phyloP scores from a whole-genome alignment of 2,113 vertebrate species.

The Odocoileus virginianus region DNA sequence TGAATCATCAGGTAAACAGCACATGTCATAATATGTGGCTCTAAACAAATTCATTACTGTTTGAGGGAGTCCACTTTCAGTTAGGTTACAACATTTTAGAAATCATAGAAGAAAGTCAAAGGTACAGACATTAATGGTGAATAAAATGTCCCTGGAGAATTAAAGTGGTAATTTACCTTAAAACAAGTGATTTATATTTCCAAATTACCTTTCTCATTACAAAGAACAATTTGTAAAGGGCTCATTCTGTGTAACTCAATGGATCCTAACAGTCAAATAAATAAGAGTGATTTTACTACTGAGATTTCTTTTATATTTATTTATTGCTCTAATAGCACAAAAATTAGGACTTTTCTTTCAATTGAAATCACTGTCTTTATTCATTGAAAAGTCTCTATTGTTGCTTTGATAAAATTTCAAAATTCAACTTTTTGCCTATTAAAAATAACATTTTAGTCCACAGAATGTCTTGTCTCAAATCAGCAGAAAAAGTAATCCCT shows the following conservation, averaged over 20 bases:
- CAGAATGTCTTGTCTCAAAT: not conserved
- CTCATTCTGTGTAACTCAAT: not conserved
- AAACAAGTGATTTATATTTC: not conserved
- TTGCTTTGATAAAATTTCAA: not conserved
- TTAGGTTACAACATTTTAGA: not conserved
- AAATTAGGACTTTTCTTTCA: not conserved
- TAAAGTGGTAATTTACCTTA: not conserved
- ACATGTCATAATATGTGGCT: not conserved
- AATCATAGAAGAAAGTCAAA: not conserved
- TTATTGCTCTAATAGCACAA: not conserved
- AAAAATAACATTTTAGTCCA: not conserved
- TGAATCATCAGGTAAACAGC: not conserved
- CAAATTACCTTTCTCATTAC: not conserved
- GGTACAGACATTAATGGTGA: not conserved
- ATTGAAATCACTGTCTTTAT: not conserved
- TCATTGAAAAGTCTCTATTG: not conserved
- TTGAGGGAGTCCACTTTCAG: not conserved
- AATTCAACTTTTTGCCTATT: not conserved
- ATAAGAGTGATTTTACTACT: not conserved
- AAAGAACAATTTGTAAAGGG: not conserved
- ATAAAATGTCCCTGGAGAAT: not conserved
- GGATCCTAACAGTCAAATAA: not conserved
- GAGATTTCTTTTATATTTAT: not conserved
- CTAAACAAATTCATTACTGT: not conserved
- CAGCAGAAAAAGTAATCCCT: not conserved